Base-by-base conservation (phyloP, 2,888 invertebrate genomes). In the Hirtodrosophila duncani region DNA sequence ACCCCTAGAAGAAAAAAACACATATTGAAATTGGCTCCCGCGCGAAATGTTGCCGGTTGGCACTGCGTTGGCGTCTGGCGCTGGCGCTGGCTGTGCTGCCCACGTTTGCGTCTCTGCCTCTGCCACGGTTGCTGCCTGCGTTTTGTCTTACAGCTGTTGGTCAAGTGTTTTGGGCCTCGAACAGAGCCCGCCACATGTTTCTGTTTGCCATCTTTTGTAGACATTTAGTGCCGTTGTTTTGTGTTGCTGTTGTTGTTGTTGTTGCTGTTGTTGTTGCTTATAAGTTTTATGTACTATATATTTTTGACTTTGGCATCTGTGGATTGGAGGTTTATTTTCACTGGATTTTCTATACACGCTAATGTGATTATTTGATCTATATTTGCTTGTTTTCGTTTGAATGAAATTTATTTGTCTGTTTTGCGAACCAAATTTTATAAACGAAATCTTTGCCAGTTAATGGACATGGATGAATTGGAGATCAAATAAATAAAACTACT, bases 221-320 rank as follows among this genome's bases (percentile, higher is more conserved):
- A 62, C 61, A 57, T 63, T 51, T 53, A 30, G 17, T 26, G n/a
- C n/a, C 24, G 37, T 21, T 23, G 55, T 18, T 52, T 26, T 21
- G 33, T 41, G 13, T 31, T 26, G 41, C 50, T 29, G n/a, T n/a
- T 46, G 29, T 29, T 13, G 10, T 29, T 16, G 38, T 14, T 36
- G 48, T 27, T 31, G 31, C 23, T 52, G 31, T 38, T 49, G 34
- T 16, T 44, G 33, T 26, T 59, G 29, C 13, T 44, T 10, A 23
- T 34, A 21, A 20, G 43, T 10, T 9, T 34, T 10, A 43, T 8
- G 18, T 18, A 30, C 38, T 33, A 66, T 65, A 56, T 56, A 67
- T 65, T 67, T n/a, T n/a, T 67, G 69, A 66, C 66, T 69, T 63
- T 63, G 67, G 67, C 69, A 67, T 59, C 57, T 67, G 67, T 45